Evolutionary conservation across 2,888 invertebrate genomes (phyloP), one percentile per base, ranked within the genome.

Genomic region (Crossocerus cetratus): DNA sequence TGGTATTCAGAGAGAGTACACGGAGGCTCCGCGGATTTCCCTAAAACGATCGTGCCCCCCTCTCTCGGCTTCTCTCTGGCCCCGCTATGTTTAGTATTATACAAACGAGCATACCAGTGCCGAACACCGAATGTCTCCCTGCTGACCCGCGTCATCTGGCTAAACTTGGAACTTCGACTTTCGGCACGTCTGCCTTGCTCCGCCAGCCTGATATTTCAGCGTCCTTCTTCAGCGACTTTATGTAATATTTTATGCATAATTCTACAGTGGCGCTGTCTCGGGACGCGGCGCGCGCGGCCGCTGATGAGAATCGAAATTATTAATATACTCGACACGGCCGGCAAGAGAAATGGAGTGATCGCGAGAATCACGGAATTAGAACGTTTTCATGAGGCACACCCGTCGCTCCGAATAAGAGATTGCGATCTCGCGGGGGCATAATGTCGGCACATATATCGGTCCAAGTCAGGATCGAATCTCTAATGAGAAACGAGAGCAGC

Each of bases 161-260:
- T 78, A 78, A 74, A 78, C 78, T 78, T 77, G 78, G 73, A 77
- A 69, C 77, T 77, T 71, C 45, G 71, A 63, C 66, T 72, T 69
- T 77, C 74, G 71, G 74, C 78, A 68, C 62, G 66, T 22, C 63
- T 56, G 56, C 67, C 61, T 69, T 61, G n/a, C 53, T 60, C 58
- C 63, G 65, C 11, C 57, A 60, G 55, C 44, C 49, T 8, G 54
- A 16, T 64, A 54, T 57, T 66, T 57, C 22, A 44, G 49, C 45
- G 56, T 77, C 21, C 54, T 74, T 69, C 67, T 54, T 66, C 22
- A 45, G 13, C 56, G 32, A 11, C 49, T 76, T 71, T 68, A 65
- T 65, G 32, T 69, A 70, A 75, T 67, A 32, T 32, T 32, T 32
- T 32, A 32, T 32, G 11, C 32, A 32, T 32, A 32, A 32, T 32